These are phyloP conservation scores for Drosophila paulistorum DNA, from an alignment of 1,140 invertebrate species.

Conservation along the genomic window DNA sequence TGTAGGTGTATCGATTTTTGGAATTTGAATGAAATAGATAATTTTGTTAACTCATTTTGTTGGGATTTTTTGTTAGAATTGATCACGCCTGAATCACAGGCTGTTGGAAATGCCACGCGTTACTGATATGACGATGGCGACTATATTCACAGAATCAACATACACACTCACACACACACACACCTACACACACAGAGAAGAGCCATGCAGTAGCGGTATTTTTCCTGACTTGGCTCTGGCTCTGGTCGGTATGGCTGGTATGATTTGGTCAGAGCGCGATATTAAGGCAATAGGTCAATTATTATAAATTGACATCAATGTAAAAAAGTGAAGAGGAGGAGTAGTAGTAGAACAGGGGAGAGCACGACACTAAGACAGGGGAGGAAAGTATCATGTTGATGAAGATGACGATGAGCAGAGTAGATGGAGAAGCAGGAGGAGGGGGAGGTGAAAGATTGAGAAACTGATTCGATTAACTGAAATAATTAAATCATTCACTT, in stretches of 20 bases:
- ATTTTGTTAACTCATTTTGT: not conserved
- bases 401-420: not conserved
- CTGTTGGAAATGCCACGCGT: conserved; percentile 36
- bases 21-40: not conserved
- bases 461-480: conserved; percentile 72
- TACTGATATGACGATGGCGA: conserved; percentile 21
- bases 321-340: conserved; percentile 58
- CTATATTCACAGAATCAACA: conserved; percentile 18
- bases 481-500: conserved; percentile 71
- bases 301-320: conserved; percentile 82
- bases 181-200: conserved; percentile 18
- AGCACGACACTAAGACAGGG: not conserved
- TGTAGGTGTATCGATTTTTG: not conserved
- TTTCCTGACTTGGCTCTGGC: conserved; percentile 57
- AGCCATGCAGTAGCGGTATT: conserved; percentile 41
- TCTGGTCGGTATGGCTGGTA: conserved; percentile 35
- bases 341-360: conserved; percentile 18
- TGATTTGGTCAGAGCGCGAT: conserved; percentile 77
- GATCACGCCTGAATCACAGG: conserved; percentile 20
- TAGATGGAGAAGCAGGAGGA: not conserved
- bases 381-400: conserved; percentile 2
- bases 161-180: conserved; percentile 1
- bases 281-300: conserved; percentile 83
- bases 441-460: conserved; percentile 2
- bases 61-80: not conserved